Conservation (phyloP, 2,113 vertebrate genomes). For the Pipa parva region DNA sequence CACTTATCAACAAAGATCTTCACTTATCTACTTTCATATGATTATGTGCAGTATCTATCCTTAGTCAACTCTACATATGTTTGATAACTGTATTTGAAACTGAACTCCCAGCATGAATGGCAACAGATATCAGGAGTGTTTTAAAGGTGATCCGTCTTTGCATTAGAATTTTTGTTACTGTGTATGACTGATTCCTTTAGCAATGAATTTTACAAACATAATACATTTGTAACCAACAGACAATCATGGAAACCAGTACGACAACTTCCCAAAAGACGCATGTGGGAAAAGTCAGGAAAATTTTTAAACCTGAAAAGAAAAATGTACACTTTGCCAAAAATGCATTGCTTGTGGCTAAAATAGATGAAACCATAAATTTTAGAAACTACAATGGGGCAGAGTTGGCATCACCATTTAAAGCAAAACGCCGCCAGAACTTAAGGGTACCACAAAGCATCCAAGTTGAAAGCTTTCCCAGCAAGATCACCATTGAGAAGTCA, state of each 20-base stretch:
- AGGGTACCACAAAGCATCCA: not conserved
- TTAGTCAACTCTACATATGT: too few relatives aligned
- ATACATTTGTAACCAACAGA: slow-evolving; percentile 1
- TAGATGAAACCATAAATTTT: not conserved
- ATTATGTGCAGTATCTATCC: too few relatives aligned
- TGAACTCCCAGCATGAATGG: too few relatives aligned
- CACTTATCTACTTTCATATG: too few relatives aligned
- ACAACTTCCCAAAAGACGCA: not conserved
- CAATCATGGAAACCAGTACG: slow-evolving; percentile 1
- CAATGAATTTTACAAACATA: too few relatives aligned
- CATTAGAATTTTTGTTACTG: too few relatives aligned
- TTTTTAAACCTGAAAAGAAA: not conserved
- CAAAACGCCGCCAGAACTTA: not conserved
- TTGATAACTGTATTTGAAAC: too few relatives aligned
- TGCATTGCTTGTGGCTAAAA: not conserved
- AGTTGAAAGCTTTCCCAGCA: not conserved
- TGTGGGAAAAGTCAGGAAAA: not conserved
- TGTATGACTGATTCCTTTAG: too few relatives aligned
- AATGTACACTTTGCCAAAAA: not conserved
- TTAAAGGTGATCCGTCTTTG: too few relatives aligned
- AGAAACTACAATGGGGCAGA: not conserved
- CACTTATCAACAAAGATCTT: too few relatives aligned
- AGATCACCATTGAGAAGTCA: not conserved
- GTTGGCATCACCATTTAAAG: not conserved
- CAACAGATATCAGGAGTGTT: not conserved